Evolutionary conservation across 2,113 vertebrate species (phyloP).

Genomic region (Amphiprion percula): DNA sequence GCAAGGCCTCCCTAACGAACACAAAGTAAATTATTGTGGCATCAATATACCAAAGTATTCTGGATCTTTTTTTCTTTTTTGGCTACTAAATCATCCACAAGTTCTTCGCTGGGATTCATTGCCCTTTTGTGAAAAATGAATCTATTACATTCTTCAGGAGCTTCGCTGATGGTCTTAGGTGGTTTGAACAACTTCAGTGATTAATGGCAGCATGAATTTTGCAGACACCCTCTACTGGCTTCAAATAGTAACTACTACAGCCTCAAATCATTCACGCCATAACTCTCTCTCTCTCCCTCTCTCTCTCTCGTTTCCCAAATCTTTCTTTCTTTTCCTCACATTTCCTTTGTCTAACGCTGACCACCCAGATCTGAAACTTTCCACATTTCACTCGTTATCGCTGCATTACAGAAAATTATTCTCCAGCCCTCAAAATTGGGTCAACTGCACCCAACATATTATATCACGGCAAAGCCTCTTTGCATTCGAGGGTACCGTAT

Average conservation of each 20-base stretch:
- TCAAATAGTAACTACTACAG: conserved; percentile 72
- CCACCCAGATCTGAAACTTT: conserved; percentile 56
- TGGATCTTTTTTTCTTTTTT: conserved; percentile 31
- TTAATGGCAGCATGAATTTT: conserved; percentile 77
- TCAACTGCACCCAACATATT: conserved; percentile 65
- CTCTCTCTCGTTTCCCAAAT: background rate
- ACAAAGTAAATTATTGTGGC: conserved; percentile 50
- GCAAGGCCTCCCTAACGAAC: conserved; percentile 28
- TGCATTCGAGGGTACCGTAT: conserved; percentile 30
- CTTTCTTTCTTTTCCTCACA: conserved; percentile 22
- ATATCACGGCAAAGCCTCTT: conserved; percentile 60
- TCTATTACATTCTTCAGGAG: conserved; percentile 68
- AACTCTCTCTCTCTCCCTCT: conserved; percentile 28
- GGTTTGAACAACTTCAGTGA: conserved; percentile 72
- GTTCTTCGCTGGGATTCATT: conserved; percentile 57
- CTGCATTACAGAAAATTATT: conserved; percentile 62
- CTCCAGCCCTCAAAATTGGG: conserved; percentile 65
- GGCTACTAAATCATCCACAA: conserved; percentile 61
- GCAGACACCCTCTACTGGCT: conserved; percentile 77
- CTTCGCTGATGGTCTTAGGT: conserved; percentile 68
- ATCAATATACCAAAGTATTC: conserved; percentile 47
- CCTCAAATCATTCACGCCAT: conserved; percentile 61
- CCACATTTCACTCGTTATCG: conserved; percentile 63
- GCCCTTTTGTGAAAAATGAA: conserved; percentile 67
- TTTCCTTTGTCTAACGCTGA: conserved; percentile 49